Evolutionary conservation across 2,888 invertebrate genomes (phyloP), one percentile per base, ranked within the genome.

Genomic region (Anagyrus pseudococci): DNA sequence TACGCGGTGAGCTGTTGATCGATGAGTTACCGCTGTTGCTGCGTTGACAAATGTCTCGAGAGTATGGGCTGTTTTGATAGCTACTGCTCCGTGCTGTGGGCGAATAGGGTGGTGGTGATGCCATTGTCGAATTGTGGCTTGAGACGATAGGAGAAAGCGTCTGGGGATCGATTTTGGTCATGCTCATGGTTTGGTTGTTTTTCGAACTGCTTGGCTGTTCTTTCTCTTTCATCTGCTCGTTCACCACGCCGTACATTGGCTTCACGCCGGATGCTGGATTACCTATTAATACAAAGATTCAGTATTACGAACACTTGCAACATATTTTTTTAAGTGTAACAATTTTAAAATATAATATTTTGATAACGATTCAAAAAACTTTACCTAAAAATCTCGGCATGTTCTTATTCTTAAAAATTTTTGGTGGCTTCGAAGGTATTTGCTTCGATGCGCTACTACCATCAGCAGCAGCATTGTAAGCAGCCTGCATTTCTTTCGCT

Each of bases 181-280:
- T 76, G 29, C 71, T 77, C 58, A 75, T 70, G 13, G 71, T 72
- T 53, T 62, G 66, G 52, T 54, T 56, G 33, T 55, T 64, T 52
- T 67, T 71, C 0, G 69, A 66, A 2, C 53, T 50, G n/a, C 58
- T 63, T 1, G 63, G 46, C 3, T 67, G 60, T 4, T 73, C 73
- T 26, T 72, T 72, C 1, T 69, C 68, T 37, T 68, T 69, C 4
- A 69, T 15, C 23, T 64, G 64, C 3, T 84, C 83, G 2, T 81
- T 81, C 44, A 80, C 77, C 0, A 84, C 82, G 8, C 84, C 84
- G 67, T 85, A 87, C 83, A 86, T 83, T 0, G 86, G 86, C 66
- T 86, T 86, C 0, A 86, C 86, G 0, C 86, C 86, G 0, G 86
- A 85, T 0, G 86, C 84, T 0, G 86, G 87, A 71, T 86, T 86